Conservation (phyloP, 2,113 vertebrate genomes). For the Athene cunicularia region DNA sequence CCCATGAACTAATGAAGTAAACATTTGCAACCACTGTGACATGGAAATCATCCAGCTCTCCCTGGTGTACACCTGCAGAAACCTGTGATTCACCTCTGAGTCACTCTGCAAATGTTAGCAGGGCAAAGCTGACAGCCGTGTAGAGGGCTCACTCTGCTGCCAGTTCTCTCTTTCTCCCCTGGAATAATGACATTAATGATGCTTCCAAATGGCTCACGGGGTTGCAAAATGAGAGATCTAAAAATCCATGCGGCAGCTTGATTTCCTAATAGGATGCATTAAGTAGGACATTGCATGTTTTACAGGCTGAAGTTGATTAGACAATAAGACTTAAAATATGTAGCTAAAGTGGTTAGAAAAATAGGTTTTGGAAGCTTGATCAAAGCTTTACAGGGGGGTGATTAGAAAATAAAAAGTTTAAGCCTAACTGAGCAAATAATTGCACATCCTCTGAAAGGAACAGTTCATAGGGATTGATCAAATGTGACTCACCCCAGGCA, state of each 20-base stretch:
- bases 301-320: constrained; percentile 76
- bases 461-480: constrained; percentile 74
- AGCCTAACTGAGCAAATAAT: constrained; percentile 85
- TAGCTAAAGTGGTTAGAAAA: constrained; percentile 76
- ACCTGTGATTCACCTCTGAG: constrained; percentile 82
- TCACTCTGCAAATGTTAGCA: constrained; percentile 77
- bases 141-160: constrained; percentile 65
- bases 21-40: constrained; percentile 77
- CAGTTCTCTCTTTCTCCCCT: constrained; percentile 63
- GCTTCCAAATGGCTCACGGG: constrained; percentile 76
- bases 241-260: constrained; percentile 70
- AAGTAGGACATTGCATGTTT: constrained; percentile 79
- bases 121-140: constrained; percentile 64
- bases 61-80: constrained; percentile 81
- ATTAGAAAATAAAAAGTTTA: constrained; percentile 83
- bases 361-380: constrained; percentile 75
- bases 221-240: constrained; percentile 69
- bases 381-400: constrained; percentile 79
- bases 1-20: constrained; percentile 82
- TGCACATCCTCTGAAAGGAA: constrained; percentile 80
- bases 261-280: constrained; percentile 79
- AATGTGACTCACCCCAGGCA: constrained; percentile 76
- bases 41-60: constrained; percentile 78
- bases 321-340: constrained; percentile 77
- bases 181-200: constrained; percentile 77